Base-by-base conservation (phyloP, 2,797 vertebrate species). In the Macroramphosus scolopax region DNA sequence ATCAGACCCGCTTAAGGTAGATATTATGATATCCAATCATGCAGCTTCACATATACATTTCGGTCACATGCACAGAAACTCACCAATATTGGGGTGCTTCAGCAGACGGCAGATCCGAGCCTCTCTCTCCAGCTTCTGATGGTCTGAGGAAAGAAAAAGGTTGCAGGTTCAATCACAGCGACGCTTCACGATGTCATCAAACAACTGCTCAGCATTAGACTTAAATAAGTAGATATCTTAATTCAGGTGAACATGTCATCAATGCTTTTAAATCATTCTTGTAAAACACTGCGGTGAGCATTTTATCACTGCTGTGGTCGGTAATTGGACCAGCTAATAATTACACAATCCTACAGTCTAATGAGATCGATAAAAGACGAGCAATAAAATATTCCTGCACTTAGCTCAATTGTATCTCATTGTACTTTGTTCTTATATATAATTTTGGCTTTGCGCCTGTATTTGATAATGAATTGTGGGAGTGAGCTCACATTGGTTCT, bases 101-200 rank as follows among this genome's bases (percentile, higher is more conserved):
- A 88, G 73, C 10, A 88, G 81, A 59, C 86, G 86, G 64, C 86
- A 87, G 67, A 88, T 88, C 2, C 84, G 80, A 47, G 86, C 84
- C 64, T 88, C 86, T 54, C 86, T 68, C 61, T 88, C 86, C 4
- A 88, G 80, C 65, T 88, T 88, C 77, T 88, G 86, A 55, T 88
- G 80, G 56, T 86, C 82, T 84, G 75, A 44, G 24, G 48, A 53
- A 55, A 52, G 66, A 67, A 32, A 67, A 65, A 36, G 35, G 9
- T 29, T 9, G 8, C 11, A 1, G 30, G 47, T 25, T 25, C 14
- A 32, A 28, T 24, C 6, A 44, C 12, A n/a, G 20, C 20, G 20
- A 6, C 20, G 3, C 6, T 22, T 14, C 8, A 17, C 11, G 11
- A 52, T 2, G 5, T 4, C 8, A 11, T 42, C 17, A 13, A 31